phyloP scores from a whole-genome alignment of 2,113 vertebrate species.

The Nycticryphes semicollaris region DNA sequence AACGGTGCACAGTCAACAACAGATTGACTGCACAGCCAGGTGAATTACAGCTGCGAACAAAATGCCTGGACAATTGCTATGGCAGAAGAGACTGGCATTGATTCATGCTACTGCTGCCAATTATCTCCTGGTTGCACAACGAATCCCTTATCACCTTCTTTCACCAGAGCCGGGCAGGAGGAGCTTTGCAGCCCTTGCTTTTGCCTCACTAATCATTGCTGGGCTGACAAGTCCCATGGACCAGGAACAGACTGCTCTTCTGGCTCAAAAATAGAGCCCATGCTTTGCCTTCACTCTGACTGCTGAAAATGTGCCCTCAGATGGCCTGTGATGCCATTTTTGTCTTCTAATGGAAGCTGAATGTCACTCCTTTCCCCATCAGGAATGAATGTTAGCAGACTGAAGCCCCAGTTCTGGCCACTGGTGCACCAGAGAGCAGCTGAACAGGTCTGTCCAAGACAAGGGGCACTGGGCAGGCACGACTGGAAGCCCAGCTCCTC shows the following conservation, averaged over 20 bases:
- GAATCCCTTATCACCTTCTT: conserved; percentile 1
- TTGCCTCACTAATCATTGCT: conserved; percentile 23
- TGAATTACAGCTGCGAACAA: background rate
- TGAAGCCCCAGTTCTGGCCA: background rate
- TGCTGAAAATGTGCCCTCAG: conserved; percentile 20
- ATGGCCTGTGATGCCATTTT: conserved; percentile 11
- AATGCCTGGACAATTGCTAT: background rate
- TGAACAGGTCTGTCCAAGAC: background rate
- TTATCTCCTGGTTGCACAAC: background rate
- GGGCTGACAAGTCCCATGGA: conserved; percentile 14
- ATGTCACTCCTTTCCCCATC: background rate
- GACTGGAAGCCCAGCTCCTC: background rate
- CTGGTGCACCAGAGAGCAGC: background rate
- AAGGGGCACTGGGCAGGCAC: background rate
- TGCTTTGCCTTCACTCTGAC: background rate
- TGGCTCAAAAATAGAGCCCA: conserved; percentile 21
- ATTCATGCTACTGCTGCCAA: background rate
- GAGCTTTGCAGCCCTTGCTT: conserved; percentile 6
- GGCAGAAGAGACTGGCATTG: background rate
- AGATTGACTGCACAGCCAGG: background rate
- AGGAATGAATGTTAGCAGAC: background rate
- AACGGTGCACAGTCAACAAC: background rate
- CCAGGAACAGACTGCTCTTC: background rate
- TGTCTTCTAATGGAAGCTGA: conserved; percentile 31
- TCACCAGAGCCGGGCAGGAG: conserved; percentile 3